Percentiles rank a stretch among this genome's conserved stretches.
phyloP scores from a whole-genome alignment of 2,888 invertebrate genomes.

The Anthoptus insignis region DNA sequence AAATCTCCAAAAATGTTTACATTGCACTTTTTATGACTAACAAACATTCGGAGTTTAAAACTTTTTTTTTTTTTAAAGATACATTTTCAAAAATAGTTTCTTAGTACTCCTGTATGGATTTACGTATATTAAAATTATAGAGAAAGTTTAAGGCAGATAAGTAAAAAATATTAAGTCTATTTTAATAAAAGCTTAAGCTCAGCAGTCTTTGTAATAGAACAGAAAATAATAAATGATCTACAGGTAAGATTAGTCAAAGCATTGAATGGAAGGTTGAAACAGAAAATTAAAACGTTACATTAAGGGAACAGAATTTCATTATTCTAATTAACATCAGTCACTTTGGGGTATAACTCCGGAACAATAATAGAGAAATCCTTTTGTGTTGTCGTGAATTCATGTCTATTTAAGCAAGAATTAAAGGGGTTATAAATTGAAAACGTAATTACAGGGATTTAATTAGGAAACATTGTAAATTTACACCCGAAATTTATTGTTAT shows the following conservation, averaged over 20 bases:
- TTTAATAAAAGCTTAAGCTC: too few species aligned
- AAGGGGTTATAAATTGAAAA: slow-evolving; percentile 11
- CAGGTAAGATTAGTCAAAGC: not conserved
- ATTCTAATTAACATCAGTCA: slow-evolving; percentile 30
- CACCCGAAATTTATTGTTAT: not conserved
- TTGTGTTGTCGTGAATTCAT: slow-evolving; percentile 20
- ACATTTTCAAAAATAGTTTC: too few species aligned
- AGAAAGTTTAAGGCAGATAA: too few species aligned
- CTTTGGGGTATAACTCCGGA: slow-evolving; percentile 14
- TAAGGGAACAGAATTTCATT: slow-evolving; percentile 21
- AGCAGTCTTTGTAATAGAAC: too few species aligned
- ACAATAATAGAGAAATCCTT: slow-evolving; percentile 19
- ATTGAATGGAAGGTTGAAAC: not conserved
- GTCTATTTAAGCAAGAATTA: slow-evolving; percentile 22
- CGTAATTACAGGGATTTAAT: slow-evolving; percentile 14
- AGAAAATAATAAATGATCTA: not conserved
- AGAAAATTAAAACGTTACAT: slow-evolving; percentile 1
- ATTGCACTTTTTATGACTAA: too few species aligned
- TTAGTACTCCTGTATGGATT: too few species aligned
- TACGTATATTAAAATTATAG: too few species aligned
- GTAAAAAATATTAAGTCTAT: too few species aligned
- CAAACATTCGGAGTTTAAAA: too few species aligned
- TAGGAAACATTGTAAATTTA: not conserved
- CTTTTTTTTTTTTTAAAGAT: too few species aligned
- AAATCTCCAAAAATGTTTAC: too few species aligned